phyloP scores from a whole-genome alignment of 2,888 invertebrate genomes.

The Chaetogeoica ovagalla region DNA sequence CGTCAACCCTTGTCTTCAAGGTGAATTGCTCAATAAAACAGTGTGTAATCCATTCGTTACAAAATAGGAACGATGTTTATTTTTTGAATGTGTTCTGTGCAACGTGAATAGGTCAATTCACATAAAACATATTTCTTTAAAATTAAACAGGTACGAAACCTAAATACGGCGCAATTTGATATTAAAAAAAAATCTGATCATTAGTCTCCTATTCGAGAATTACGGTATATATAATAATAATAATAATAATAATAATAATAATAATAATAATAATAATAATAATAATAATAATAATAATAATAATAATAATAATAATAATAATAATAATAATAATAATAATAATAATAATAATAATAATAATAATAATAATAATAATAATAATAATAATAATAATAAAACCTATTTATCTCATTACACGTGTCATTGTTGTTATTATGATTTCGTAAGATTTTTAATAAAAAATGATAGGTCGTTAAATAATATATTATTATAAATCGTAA shows the following conservation, averaged over 20 bases:
- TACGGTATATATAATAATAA: no score
- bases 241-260: no score
- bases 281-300: no score
- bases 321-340: no score
- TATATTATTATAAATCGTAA: no score
- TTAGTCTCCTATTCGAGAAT: no score
- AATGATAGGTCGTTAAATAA: not conserved
- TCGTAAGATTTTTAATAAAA: not conserved
- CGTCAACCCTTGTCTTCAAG: not conserved
- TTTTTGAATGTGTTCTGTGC: not conserved
- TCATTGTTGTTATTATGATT: not conserved
- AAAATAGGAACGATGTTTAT: not conserved
- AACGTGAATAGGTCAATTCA: not conserved
- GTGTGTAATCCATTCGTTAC: not conserved
- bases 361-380: no score
- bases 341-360: no score
- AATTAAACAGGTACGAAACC: not conserved
- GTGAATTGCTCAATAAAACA: not conserved
- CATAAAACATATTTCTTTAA: not conserved
- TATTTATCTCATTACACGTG: no score
- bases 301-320: no score
- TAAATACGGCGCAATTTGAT: not conserved
- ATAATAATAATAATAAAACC: no score
- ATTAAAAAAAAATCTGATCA: not conserved
- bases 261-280: no score